Percentiles rank a stretch among this genome's conserved stretches.
Conservation (phyloP, 2,797 vertebrate species). For the Hippocampus kuda region DNA sequence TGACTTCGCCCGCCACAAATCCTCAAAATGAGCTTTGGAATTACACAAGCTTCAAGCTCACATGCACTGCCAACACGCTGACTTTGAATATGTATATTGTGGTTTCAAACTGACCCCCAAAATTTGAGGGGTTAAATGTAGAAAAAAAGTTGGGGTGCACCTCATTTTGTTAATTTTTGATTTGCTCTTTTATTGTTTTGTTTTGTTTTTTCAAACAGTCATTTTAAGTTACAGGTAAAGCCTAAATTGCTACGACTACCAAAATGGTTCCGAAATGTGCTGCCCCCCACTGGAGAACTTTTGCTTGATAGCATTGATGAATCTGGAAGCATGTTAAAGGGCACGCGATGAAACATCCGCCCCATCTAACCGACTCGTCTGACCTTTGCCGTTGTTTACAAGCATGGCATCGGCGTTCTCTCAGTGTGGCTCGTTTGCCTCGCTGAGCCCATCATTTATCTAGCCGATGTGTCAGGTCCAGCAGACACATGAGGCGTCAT, state of each 20-base stretch:
- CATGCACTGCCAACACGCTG: neutral
- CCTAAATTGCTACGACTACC: too few species aligned
- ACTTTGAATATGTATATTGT: neutral
- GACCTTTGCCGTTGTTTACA: slow-evolving; percentile 56
- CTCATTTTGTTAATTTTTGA: neutral
- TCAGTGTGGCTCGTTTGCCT: slow-evolving; percentile 44
- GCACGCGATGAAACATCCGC: slow-evolving; percentile 55
- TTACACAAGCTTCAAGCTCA: neutral
- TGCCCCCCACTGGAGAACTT: slow-evolving; percentile 11
- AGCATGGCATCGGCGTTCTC: slow-evolving; percentile 36
- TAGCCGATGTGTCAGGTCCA: slow-evolving; percentile 43
- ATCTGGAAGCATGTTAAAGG: slow-evolving; percentile 45
- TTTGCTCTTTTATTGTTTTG: neutral
- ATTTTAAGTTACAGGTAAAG: too few species aligned
- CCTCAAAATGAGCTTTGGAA: slow-evolving; percentile 7
- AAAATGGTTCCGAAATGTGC: neutral
- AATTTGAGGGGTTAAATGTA: neutral
- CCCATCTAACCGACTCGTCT: slow-evolving; percentile 38
- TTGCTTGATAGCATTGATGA: slow-evolving; percentile 39
- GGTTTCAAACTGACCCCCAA: neutral
- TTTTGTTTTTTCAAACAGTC: too few species aligned
- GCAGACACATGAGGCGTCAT: slow-evolving; percentile 42
- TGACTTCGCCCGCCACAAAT: slow-evolving; percentile 2
- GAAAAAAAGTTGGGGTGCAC: neutral
- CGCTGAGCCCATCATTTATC: slow-evolving; percentile 52